Conservation (phyloP, 2,113 vertebrate species). For the Macroglossus sobrinus region DNA sequence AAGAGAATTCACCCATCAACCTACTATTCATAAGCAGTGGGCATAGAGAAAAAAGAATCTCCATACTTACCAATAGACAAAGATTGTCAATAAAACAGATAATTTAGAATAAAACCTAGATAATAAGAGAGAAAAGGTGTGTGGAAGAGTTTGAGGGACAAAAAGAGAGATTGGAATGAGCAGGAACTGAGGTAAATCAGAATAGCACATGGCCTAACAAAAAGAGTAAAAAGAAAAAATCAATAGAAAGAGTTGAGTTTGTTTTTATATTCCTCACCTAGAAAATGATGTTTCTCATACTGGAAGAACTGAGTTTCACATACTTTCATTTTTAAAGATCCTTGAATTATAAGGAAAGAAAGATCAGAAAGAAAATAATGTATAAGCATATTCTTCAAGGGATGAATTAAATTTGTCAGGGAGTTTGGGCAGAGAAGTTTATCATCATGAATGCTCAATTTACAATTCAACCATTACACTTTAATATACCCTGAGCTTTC, state of each 20-base stretch:
- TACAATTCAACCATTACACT: neutral
- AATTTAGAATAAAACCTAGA: neutral
- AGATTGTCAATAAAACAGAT: neutral
- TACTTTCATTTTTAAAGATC: neutral
- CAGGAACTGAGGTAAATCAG: neutral
- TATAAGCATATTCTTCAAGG: neutral
- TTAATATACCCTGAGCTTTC: neutral
- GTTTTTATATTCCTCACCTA: neutral
- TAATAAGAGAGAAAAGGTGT: neutral
- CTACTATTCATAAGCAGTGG: neutral
- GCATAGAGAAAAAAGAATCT: neutral
- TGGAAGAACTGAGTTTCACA: neutral
- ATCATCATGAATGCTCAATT: neutral
- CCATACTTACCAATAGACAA: neutral
- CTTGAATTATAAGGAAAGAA: neutral
- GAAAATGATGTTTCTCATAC: neutral
- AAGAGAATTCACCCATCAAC: neutral
- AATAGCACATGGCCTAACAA: neutral
- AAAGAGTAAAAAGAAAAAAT: neutral
- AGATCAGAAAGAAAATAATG: neutral
- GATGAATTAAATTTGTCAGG: constrained; percentile 11
- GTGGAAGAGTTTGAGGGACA: neutral
- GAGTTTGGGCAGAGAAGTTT: neutral
- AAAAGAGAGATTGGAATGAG: neutral
- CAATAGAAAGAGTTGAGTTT: neutral